Evolutionary conservation across 2,797 vertebrate species (phyloP).

Genomic region (Scyliorhinus canicula): DNA sequence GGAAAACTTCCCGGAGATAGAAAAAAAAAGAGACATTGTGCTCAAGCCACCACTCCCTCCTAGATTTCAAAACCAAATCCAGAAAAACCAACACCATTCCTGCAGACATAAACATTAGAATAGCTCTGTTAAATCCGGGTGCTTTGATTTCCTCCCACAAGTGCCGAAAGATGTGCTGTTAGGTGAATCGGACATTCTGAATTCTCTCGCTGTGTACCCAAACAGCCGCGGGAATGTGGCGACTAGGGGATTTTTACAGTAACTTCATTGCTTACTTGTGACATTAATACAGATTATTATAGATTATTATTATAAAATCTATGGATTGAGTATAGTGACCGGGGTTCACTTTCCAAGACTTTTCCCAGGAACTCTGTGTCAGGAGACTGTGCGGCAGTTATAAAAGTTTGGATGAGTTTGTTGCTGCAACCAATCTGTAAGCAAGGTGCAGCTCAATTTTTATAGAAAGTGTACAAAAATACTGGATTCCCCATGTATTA

Average conservation of each 20-base stretch:
- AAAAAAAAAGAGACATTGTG: neutral
- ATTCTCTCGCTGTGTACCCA: no score
- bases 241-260: no score
- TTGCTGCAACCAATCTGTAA: neutral
- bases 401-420: neutral
- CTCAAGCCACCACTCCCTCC: neutral
- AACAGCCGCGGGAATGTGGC: no score
- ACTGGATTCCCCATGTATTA: neutral
- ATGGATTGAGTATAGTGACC: neutral
- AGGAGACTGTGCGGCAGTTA: neutral
- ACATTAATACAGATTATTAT: no score
- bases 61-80: neutral
- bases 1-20: neutral
- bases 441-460: neutral
- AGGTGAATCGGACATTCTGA: no score
- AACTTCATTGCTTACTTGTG: no score
- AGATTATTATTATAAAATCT: no score
- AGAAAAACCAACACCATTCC: neutral
- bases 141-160: no score
- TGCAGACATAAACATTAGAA: neutral
- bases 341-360: neutral
- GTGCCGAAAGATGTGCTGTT: no score
- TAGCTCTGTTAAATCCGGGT: neutral
- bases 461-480: neutral
- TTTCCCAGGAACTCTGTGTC: neutral